These are phyloP conservation scores for Knipowitschia caucasica DNA, from an alignment of 2,797 vertebrate genomes.

Conservation along the genomic window DNA sequence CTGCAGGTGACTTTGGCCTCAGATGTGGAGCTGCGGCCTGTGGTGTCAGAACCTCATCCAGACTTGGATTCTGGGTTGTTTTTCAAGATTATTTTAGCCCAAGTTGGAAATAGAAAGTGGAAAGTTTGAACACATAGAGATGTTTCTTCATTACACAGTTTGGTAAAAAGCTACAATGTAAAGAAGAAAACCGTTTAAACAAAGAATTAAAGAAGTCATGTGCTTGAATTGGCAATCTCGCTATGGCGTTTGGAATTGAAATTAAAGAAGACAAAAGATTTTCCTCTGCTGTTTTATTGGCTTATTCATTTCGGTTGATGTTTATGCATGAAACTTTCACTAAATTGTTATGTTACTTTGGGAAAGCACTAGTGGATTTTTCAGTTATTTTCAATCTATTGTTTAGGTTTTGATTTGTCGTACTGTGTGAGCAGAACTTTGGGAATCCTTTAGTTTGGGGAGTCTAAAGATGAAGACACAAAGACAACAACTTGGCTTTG, in stretches of 20 bases:
- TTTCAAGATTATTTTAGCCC: conserved; percentile 16
- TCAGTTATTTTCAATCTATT: background rate
- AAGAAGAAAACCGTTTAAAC: background rate
- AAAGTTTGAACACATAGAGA: conserved; percentile 8
- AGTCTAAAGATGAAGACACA: background rate
- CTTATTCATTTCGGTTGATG: background rate
- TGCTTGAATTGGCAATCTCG: background rate
- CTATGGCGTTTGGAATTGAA: background rate
- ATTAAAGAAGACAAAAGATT: background rate
- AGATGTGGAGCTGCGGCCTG: conserved; percentile 57
- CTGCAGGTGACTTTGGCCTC: conserved; percentile 62
- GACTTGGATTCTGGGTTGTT: conserved; percentile 13
- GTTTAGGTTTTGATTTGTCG: background rate
- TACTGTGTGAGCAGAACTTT: background rate
- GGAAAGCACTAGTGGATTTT: too few species aligned
- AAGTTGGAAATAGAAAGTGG: conserved; percentile 10
- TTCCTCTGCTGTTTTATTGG: background rate
- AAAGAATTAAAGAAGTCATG: background rate
- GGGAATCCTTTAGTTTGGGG: background rate
- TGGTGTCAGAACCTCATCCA: conserved; percentile 57
- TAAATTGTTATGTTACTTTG: too few species aligned
- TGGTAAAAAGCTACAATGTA: too few species aligned
- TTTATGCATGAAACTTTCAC: too few species aligned
- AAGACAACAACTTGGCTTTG: background rate
- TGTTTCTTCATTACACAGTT: background rate